phyloP scores from a whole-genome alignment of 2,888 invertebrate species.

The Eupithecia dodoneata region DNA sequence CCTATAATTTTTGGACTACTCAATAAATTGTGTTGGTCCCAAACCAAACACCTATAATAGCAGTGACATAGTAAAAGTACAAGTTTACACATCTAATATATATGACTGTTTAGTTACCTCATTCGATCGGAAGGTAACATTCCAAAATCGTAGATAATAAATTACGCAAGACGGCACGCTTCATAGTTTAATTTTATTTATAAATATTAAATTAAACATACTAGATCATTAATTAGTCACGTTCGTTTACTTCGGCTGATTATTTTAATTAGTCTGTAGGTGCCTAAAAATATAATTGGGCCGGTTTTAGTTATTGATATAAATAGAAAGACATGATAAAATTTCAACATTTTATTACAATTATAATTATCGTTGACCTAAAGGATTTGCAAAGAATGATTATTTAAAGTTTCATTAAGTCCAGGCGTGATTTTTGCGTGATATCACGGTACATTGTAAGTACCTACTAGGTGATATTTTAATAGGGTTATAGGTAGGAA shows the following conservation, averaged over 20 bases:
- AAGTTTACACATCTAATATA: background rate
- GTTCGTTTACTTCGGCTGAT: constrained; percentile 21
- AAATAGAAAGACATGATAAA: constrained; percentile 9
- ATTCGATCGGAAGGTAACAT: background rate
- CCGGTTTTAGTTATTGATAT: background rate
- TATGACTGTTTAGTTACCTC: background rate
- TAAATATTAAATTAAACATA: constrained; percentile 2
- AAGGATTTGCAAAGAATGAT: constrained; percentile 8
- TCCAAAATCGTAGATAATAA: constrained; percentile 2
- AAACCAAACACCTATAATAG: too few species aligned
- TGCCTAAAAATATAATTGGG: constrained; percentile 13
- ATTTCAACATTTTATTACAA: constrained; percentile 13
- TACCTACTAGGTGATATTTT: background rate
- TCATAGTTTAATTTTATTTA: constrained; percentile 15
- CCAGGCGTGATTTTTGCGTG: constrained; percentile 5
- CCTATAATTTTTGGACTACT: too few species aligned
- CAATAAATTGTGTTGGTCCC: too few species aligned
- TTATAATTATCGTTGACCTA: background rate
- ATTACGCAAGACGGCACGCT: constrained; percentile 25
- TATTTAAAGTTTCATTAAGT: background rate
- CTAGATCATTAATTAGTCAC: constrained; percentile 37
- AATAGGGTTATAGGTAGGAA: background rate
- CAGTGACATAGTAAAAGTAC: background rate
- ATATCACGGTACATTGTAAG: background rate
- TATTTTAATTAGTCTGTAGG: constrained; percentile 26